Conservation (phyloP, 2,797 vertebrate species). For the Takifugu ocellatus region DNA sequence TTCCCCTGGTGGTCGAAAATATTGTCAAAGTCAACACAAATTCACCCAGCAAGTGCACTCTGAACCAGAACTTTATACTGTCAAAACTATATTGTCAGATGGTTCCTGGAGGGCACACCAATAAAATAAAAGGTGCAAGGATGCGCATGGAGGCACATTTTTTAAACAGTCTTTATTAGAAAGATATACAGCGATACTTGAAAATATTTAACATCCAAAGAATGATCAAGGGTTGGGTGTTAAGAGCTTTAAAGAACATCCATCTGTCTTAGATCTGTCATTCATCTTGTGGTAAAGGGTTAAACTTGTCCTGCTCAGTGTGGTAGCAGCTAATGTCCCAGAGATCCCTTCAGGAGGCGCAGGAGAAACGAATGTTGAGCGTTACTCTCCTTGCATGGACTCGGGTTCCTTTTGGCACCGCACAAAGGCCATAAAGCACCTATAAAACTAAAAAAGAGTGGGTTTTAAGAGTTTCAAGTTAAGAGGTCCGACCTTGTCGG, state of each 20-base stretch:
- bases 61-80: no score
- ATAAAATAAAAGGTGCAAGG: neutral
- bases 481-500: no score
- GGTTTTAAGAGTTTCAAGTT: neutral
- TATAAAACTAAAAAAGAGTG: constrained; percentile 55
- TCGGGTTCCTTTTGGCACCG: constrained; percentile 56
- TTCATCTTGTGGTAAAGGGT: neutral
- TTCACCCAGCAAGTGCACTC: no score
- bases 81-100: no score
- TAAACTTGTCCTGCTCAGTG: neutral
- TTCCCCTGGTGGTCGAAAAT: no score
- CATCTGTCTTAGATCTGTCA: neutral
- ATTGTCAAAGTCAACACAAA: no score
- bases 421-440: constrained; percentile 66
- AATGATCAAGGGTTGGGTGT: neutral
- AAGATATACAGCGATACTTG: neutral
- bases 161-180: neutral
- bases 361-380: constrained; percentile 12
- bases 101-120: neutral
- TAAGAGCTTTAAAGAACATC: neutral
- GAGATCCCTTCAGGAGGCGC: constrained; percentile 10
- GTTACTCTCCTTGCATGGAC: constrained; percentile 34
- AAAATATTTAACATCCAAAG: neutral
- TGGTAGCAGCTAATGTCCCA: constrained; percentile 5
- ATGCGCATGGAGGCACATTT: neutral